phyloP scores from a whole-genome alignment of 2,797 vertebrate genomes.

The Helarctos malayanus region DNA sequence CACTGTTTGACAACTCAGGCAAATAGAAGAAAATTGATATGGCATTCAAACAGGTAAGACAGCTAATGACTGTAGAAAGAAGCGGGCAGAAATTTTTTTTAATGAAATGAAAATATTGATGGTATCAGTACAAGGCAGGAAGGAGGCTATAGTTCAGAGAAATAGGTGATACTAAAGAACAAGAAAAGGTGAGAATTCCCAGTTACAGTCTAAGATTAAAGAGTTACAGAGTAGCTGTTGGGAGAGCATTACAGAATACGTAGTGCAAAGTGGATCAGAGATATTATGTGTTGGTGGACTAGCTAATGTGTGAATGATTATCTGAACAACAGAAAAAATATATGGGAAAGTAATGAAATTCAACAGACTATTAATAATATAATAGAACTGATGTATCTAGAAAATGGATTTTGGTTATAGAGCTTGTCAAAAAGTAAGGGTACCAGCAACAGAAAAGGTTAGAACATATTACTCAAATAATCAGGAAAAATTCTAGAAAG shows the following conservation, averaged over 20 bases:
- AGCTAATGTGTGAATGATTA: not conserved
- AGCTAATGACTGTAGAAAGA: constrained; percentile 55
- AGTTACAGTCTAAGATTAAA: not conserved
- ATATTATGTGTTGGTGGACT: not conserved
- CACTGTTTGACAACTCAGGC: constrained; percentile 50
- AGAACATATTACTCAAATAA: not conserved
- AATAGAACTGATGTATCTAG: not conserved
- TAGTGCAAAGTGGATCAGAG: not conserved
- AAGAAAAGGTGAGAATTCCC: not conserved
- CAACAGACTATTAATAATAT: not conserved
- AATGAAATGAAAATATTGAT: constrained; percentile 44
- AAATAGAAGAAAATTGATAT: constrained; percentile 57
- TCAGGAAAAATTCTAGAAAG: constrained; percentile 21
- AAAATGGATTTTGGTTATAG: not conserved
- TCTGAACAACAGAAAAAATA: not conserved
- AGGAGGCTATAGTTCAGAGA: constrained; percentile 5
- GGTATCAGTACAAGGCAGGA: constrained; percentile 8
- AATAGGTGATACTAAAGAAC: not conserved
- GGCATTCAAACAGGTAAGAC: constrained; percentile 26
- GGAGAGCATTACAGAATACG: not conserved
- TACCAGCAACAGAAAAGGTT: not conserved
- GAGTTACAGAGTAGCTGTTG: not conserved
- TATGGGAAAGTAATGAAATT: not conserved
- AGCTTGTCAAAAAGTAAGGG: not conserved
- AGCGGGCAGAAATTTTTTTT: not conserved